Conservation (phyloP, 2,797 vertebrate species). For the Trichosurus vulpecula region DNA sequence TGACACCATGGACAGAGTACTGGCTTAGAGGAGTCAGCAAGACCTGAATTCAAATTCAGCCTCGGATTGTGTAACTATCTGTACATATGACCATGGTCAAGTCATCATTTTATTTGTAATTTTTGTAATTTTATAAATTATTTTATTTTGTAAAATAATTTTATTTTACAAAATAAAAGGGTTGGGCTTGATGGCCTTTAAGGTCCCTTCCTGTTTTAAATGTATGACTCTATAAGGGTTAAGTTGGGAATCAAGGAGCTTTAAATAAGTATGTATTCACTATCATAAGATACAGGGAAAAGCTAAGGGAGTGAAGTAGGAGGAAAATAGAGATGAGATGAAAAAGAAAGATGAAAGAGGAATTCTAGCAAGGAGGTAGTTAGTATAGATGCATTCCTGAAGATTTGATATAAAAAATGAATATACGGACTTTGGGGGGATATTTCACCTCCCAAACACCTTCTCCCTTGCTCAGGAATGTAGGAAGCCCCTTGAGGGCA, state of each 20-base stretch:
- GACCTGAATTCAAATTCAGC: not conserved
- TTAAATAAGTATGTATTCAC: not conserved
- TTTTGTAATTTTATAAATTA: not conserved
- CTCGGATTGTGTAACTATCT: not conserved
- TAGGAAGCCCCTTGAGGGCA: not conserved
- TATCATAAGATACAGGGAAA: not conserved
- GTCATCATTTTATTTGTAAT: not conserved
- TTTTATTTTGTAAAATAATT: not conserved
- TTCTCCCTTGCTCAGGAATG: not conserved
- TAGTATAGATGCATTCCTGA: not conserved
- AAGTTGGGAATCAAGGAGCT: not conserved
- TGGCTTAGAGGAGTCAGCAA: not conserved
- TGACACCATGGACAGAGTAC: not conserved
- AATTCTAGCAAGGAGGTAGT: not conserved
- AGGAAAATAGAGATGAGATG: not conserved
- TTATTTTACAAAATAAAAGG: not conserved
- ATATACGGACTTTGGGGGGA: not conserved
- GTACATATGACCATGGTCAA: not conserved
- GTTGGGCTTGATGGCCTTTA: not conserved
- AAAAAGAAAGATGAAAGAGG: not conserved
- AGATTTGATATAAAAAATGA: not conserved
- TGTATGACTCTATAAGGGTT: not conserved
- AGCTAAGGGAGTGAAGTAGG: not conserved
- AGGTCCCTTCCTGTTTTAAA: not conserved
- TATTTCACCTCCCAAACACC: not conserved